These are phyloP conservation scores for Thunnus albacares DNA, from an alignment of 2,797 vertebrate species.

Conservation along the genomic window DNA sequence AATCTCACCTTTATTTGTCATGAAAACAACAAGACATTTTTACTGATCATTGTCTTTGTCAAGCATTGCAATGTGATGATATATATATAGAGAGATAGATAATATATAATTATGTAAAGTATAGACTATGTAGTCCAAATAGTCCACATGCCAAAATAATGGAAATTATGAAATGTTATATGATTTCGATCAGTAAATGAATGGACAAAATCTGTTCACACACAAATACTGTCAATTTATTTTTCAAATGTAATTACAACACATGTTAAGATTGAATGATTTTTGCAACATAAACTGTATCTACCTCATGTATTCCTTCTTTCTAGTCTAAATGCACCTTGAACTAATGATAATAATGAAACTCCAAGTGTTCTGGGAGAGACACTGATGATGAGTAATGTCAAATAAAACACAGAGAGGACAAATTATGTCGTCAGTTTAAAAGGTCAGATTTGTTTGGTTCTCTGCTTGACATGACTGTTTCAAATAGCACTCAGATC, in stretches of 20 bases:
- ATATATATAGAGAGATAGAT: too few relatives aligned
- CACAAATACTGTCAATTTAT: not conserved
- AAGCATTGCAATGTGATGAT: not conserved
- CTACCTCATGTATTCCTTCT: not conserved
- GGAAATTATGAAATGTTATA: not conserved
- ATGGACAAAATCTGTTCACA: not conserved
- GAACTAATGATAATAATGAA: slow-evolving; percentile 27
- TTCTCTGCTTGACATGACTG: slow-evolving; percentile 28
- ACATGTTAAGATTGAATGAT: slow-evolving; percentile 8
- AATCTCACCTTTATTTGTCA: not conserved
- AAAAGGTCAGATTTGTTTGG: slow-evolving; percentile 56
- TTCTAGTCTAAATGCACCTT: slow-evolving; percentile 4
- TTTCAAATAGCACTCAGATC: slow-evolving; percentile 31
- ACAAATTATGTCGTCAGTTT: slow-evolving; percentile 51
- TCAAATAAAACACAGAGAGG: slow-evolving; percentile 43
- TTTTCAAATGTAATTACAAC: not conserved
- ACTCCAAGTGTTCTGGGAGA: slow-evolving; percentile 37
- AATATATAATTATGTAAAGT: not conserved
- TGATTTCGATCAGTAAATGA: not conserved
- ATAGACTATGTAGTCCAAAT: not conserved
- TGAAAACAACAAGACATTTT: not conserved
- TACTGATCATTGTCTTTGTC: not conserved
- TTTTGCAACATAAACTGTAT: slow-evolving; percentile 1
- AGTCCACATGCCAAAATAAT: not conserved
- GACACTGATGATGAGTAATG: slow-evolving; percentile 43